These are phyloP conservation scores for Taurulus bubalis DNA, from an alignment of 2,113 vertebrate genomes.

Conservation along the genomic window DNA sequence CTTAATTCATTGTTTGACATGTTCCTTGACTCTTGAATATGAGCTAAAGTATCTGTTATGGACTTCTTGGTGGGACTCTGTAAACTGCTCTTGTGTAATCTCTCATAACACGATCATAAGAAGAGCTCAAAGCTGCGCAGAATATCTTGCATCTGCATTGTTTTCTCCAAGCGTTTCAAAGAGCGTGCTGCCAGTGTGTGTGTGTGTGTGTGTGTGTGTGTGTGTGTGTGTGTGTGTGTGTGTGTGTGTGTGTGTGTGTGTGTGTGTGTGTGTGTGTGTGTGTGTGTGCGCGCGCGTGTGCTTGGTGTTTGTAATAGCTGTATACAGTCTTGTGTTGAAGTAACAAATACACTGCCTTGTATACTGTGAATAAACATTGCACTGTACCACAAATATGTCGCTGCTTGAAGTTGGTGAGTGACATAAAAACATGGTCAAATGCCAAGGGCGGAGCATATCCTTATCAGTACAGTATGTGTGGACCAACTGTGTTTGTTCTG, in stretches of 20 bases:
- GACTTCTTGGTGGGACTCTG: not conserved
- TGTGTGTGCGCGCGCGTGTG: not conserved
- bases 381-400: constrained; percentile 51
- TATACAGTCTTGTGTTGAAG: constrained; percentile 40
- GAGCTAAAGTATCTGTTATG: constrained; percentile 3
- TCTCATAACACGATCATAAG: constrained; percentile 3
- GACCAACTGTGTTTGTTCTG: constrained; percentile 54
- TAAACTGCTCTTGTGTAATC: constrained; percentile 21
- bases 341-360: constrained; percentile 55
- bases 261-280: too few species aligned
- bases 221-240: too few species aligned
- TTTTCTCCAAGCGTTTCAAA: constrained; percentile 27
- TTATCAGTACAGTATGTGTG: constrained; percentile 47
- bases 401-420: constrained; percentile 68
- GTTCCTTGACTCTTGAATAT: constrained; percentile 18
- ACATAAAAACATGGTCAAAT: constrained; percentile 55
- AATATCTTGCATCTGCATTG: constrained; percentile 42
- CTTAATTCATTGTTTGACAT: constrained; percentile 15
- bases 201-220: not conserved
- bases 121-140: constrained; percentile 38
- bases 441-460: constrained; percentile 39
- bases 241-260: constrained; percentile 1
- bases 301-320: constrained; percentile 36
- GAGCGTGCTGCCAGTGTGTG: constrained; percentile 1
- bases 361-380: constrained; percentile 75